Evolutionary conservation across 2,888 invertebrate species (phyloP).

Genomic region (Nomada fabriciana): DNA sequence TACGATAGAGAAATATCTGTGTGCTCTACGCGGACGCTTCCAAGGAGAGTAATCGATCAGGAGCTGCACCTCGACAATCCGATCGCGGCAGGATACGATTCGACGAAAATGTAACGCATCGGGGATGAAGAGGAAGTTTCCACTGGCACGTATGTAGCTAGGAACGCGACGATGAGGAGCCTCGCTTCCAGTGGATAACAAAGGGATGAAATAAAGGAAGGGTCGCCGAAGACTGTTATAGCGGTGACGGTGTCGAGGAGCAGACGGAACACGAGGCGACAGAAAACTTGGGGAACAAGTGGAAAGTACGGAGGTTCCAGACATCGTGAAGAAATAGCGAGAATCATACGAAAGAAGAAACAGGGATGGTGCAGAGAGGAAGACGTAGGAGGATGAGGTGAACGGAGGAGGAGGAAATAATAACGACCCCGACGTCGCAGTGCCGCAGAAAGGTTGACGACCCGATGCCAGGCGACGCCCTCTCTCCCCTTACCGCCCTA

Average conservation of each 20-base stretch:
- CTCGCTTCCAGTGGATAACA: neutral
- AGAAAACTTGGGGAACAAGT: conserved; percentile 15
- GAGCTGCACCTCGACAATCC: neutral
- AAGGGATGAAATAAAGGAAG: neutral
- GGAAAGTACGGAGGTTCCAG: conserved; percentile 6
- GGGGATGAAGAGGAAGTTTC: neutral
- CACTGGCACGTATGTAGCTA: neutral
- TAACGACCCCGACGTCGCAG: conserved; percentile 82
- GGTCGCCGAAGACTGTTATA: neutral
- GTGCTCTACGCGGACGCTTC: neutral
- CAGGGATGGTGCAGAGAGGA: neutral
- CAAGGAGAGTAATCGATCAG: neutral
- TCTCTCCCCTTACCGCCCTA: conserved; percentile 73
- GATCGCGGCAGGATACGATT: neutral
- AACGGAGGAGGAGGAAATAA: conserved; percentile 79
- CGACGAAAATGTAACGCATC: neutral
- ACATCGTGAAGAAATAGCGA: conserved; percentile 4
- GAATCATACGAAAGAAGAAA: conserved; percentile 26
- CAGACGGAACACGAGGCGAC: neutral
- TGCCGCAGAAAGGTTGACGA: conserved; percentile 84
- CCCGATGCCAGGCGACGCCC: conserved; percentile 82
- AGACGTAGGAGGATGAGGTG: conserved; percentile 70
- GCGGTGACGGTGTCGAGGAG: neutral
- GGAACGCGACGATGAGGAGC: neutral
- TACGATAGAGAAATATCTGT: conserved; percentile 18